Conservation (phyloP, 2,113 vertebrate species). For the Puntigrus tetrazona region DNA sequence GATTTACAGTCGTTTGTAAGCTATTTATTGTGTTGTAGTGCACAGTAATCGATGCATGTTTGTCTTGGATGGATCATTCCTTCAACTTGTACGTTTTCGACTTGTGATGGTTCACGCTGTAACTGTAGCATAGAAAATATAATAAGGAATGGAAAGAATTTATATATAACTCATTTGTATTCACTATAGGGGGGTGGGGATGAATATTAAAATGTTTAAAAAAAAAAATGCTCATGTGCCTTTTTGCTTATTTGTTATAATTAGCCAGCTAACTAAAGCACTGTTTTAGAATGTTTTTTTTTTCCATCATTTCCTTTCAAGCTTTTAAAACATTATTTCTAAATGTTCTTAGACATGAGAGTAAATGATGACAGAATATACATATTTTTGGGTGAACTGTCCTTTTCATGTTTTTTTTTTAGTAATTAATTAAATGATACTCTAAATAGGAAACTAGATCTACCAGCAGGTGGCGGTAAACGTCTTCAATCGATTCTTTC, state of each 20-base stretch:
- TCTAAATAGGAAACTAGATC: too few species aligned
- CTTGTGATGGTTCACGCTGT: conserved; percentile 62
- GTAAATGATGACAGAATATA: too few species aligned
- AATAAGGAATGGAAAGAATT: conserved; percentile 63
- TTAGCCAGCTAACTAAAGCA: too few species aligned
- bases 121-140: conserved; percentile 64
- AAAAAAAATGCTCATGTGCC: conserved; percentile 6
- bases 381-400: too few species aligned
- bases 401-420: too few species aligned
- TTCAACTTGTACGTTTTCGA: conserved; percentile 54
- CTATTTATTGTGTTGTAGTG: conserved; percentile 70
- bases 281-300: too few species aligned
- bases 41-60: conserved; percentile 68
- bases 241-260: not conserved
- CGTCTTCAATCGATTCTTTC: too few species aligned
- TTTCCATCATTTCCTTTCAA: too few species aligned
- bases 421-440: too few species aligned
- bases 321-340: too few species aligned
- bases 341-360: too few species aligned
- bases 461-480: too few species aligned
- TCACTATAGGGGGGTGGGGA: conserved; percentile 64
- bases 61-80: conserved; percentile 61
- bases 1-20: conserved; percentile 48
- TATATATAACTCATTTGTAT: conserved; percentile 71
- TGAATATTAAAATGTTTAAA: conserved; percentile 67